Conservation (phyloP, 2,797 vertebrate genomes). For the Scarus forsteni region DNA sequence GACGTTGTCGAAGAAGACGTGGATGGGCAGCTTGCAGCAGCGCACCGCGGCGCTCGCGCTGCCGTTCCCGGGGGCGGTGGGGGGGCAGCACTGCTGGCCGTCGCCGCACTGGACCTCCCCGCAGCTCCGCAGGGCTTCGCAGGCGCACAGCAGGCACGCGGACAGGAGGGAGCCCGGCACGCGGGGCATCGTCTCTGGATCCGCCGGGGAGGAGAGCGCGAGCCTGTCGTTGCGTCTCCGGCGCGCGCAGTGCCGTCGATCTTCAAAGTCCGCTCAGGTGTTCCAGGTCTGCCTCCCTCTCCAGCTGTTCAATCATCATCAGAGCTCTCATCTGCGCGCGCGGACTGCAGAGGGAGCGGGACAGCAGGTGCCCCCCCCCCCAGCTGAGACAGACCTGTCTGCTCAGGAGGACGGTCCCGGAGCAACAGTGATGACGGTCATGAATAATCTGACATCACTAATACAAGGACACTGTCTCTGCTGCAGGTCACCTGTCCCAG, state of each 20-base stretch:
- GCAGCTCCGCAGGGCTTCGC: conserved; percentile 86
- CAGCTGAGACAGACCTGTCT: conserved; percentile 52
- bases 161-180: conserved; percentile 73
- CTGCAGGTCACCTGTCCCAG: too few relatives aligned
- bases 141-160: conserved; percentile 76
- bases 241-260: conserved; percentile 7
- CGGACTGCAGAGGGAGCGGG: conserved; percentile 61
- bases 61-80: conserved; percentile 71
- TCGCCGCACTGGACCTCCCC: conserved; percentile 87
- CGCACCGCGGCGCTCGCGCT: conserved; percentile 79
- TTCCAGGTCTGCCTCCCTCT: conserved; percentile 42
- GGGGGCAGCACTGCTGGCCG: conserved; percentile 89
- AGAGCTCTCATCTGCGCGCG: conserved; percentile 25
- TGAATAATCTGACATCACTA: conserved; percentile 64
- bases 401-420: conserved; percentile 28
- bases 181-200: conserved; percentile 73
- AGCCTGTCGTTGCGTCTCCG: conserved; percentile 14
- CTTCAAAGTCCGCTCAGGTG: conserved; percentile 53
- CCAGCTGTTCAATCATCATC: conserved; percentile 60
- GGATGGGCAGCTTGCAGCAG: conserved; percentile 90
- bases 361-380: conserved; percentile 65
- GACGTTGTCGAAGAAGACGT: conserved; percentile 91
- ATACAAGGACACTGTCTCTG: conserved; percentile 15
- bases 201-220: conserved; percentile 13
- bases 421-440: conserved; percentile 44